Percentiles rank a stretch among this genome's conserved stretches.
These are phyloP conservation scores for Megaceryle torquata DNA, from an alignment of 2,113 vertebrate species.

Conservation along the genomic window DNA sequence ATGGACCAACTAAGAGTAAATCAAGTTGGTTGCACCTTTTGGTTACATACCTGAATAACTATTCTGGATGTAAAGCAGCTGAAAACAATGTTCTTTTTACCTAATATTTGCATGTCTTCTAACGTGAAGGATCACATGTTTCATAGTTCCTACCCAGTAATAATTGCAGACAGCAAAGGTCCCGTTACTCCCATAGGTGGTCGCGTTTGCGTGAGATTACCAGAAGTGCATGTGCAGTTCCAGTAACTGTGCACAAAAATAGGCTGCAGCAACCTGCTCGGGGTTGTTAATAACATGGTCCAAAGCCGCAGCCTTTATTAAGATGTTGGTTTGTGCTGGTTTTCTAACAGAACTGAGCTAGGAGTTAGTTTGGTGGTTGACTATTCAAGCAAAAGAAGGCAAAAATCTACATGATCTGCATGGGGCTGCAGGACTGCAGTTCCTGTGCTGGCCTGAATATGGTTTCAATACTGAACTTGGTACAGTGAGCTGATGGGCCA, in stretches of 20 bases:
- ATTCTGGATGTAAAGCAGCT: not conserved
- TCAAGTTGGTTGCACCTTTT: not conserved
- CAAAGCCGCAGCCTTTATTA: not conserved
- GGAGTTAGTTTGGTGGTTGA: not conserved
- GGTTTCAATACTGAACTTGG: not conserved
- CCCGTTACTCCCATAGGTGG: not conserved
- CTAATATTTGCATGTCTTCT: not conserved
- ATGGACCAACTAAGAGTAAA: not conserved
- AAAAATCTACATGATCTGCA: not conserved
- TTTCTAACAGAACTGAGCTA: not conserved
- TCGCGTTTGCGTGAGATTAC: conserved; percentile 3
- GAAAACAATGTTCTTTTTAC: not conserved
- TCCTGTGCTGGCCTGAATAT: not conserved
- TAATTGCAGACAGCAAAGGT: not conserved
- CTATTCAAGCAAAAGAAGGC: not conserved
- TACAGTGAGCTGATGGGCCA: not conserved
- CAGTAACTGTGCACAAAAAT: conserved; percentile 19
- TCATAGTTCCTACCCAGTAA: not conserved
- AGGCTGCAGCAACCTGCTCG: not conserved
- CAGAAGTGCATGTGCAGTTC: not conserved
- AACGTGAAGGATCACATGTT: not conserved
- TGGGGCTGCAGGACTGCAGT: not conserved
- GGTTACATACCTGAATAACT: not conserved
- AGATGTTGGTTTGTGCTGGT: not conserved
- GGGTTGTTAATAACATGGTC: not conserved